Conservation (phyloP, 2,113 vertebrate species). For the Blennius ocellaris region DNA sequence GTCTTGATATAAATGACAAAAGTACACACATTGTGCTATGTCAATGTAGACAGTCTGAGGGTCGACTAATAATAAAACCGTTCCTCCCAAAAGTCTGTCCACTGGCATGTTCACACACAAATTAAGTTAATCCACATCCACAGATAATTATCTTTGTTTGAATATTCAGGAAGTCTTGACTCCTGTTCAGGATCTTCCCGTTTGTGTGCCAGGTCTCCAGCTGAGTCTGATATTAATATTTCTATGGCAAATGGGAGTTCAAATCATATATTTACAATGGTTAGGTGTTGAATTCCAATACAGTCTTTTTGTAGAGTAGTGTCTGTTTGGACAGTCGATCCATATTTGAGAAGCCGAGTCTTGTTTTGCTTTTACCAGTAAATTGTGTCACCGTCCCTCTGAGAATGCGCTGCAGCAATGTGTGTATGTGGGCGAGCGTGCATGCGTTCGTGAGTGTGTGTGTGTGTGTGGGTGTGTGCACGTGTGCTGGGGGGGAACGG, state of each 20-base stretch:
- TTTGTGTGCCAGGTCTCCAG: slow-evolving; percentile 44
- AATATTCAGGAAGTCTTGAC: slow-evolving; percentile 61
- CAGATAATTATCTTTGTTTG: slow-evolving; percentile 75
- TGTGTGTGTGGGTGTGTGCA: no score
- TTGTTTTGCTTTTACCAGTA: slow-evolving; percentile 58
- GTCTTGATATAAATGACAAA: slow-evolving; percentile 25
- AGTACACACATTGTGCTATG: no score
- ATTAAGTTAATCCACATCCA: slow-evolving; percentile 73
- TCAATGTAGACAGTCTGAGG: no score
- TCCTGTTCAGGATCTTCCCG: slow-evolving; percentile 25
- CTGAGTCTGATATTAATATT: slow-evolving; percentile 34
- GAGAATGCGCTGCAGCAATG: slow-evolving; percentile 50
- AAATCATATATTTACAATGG: no score
- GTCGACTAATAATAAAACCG: slow-evolving; percentile 38
- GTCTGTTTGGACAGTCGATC: slow-evolving; percentile 45
- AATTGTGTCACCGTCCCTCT: slow-evolving; percentile 64
- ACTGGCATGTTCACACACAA: slow-evolving; percentile 65
- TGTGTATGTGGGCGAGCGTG: not conserved
- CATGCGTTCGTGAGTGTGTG: no score
- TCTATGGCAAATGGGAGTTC: not conserved
- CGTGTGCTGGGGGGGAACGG: no score
- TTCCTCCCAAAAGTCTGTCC: slow-evolving; percentile 56
- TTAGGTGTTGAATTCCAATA: slow-evolving; percentile 4
- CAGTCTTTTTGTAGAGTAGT: slow-evolving; percentile 7
- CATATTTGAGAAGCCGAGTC: slow-evolving; percentile 45